Percentiles rank a stretch among this genome's conserved stretches.
These are phyloP conservation scores for Margarornis squamiger DNA, from an alignment of 2,797 vertebrate species.

Conservation along the genomic window DNA sequence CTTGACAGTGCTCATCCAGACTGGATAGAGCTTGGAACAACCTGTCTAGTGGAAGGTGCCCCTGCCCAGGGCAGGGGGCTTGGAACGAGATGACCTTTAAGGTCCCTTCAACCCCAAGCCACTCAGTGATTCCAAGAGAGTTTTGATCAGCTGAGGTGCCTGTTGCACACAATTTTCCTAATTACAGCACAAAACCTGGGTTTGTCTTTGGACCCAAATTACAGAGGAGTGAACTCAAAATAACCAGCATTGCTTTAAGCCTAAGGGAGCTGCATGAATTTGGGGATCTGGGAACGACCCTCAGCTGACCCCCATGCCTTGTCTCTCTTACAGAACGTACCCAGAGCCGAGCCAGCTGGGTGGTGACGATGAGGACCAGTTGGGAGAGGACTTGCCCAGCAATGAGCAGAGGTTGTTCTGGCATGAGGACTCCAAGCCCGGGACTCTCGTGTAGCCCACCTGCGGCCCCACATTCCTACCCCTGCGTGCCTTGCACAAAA, in stretches of 20 bases:
- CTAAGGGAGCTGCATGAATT: accelerated
- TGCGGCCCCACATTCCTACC: constrained; percentile 52
- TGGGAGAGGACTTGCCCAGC: constrained; percentile 77
- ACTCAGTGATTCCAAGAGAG: background rate
- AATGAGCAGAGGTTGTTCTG: constrained; percentile 87
- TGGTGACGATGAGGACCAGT: constrained; percentile 61
- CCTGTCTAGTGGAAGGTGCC: background rate
- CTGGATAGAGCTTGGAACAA: background rate
- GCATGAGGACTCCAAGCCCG: constrained; percentile 94
- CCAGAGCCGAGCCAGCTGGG: constrained; percentile 82
- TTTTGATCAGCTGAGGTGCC: background rate
- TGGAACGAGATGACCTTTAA: background rate
- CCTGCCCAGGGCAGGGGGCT: background rate
- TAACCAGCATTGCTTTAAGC: accelerated
- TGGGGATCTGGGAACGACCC: background rate
- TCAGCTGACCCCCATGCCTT: background rate
- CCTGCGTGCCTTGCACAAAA: constrained; percentile 86
- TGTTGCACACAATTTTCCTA: background rate
- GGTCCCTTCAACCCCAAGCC: background rate
- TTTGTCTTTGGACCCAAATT: background rate
- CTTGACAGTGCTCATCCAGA: background rate
- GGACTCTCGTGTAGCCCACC: constrained; percentile 89
- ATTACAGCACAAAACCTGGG: background rate
- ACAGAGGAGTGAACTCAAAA: background rate
- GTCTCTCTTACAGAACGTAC: constrained; percentile 80